These are phyloP conservation scores for Spinibarbus caldwelli DNA, from an alignment of 2,797 vertebrate species.

Conservation along the genomic window DNA sequence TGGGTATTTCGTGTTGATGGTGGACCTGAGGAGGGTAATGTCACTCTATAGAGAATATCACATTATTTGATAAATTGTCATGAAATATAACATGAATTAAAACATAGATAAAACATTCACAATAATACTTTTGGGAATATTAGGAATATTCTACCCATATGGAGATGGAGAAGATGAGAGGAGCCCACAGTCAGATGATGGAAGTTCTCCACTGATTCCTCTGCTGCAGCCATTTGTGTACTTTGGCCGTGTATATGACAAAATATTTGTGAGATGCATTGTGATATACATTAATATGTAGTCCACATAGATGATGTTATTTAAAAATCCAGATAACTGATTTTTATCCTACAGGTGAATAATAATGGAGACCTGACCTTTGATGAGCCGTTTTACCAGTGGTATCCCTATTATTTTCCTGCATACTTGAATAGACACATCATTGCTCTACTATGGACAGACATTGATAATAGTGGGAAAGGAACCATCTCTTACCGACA, in stretches of 20 bases:
- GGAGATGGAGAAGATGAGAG: background rate
- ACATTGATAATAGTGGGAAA: background rate
- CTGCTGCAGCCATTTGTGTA: background rate
- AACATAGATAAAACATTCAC: too few relatives aligned
- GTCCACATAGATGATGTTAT: accelerated
- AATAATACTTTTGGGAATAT: background rate
- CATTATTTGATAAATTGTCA: too few relatives aligned
- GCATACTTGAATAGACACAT: slow-evolving; percentile 10
- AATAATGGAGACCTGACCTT: slow-evolving; percentile 15
- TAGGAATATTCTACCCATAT: slow-evolving; percentile 24
- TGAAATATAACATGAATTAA: background rate
- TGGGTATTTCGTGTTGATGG: slow-evolving; percentile 39
- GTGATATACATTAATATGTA: background rate
- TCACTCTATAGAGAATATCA: too few relatives aligned
- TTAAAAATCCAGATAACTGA: background rate
- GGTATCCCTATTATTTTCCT: background rate
- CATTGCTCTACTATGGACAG: slow-evolving; percentile 33
- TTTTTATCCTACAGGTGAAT: background rate
- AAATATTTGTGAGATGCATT: slow-evolving; percentile 24
- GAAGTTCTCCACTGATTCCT: background rate
- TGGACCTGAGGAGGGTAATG: background rate
- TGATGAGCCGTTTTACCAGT: accelerated
- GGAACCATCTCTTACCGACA: slow-evolving; percentile 29
- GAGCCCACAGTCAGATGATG: background rate
- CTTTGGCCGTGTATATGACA: background rate